Conservation (phyloP, 2,113 vertebrate species). For the Dasyurus viverrinus region DNA sequence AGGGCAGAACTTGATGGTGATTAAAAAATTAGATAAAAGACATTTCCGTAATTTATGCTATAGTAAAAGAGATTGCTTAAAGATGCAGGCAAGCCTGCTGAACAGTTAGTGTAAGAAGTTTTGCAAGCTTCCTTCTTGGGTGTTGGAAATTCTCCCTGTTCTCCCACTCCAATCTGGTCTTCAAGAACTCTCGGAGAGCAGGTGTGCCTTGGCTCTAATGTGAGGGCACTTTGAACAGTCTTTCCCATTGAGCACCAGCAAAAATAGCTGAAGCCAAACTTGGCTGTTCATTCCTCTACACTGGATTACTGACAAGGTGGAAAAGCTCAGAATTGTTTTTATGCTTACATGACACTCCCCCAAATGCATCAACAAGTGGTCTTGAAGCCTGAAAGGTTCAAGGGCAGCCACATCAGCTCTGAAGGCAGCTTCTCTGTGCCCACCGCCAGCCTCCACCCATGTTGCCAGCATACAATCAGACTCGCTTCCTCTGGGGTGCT, state of each 20-base stretch:
- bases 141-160: not conserved
- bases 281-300: rapidly evolving
- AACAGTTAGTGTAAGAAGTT: not conserved
- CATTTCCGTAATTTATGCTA: slow-evolving; percentile 9
- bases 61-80: not conserved
- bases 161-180: not conserved
- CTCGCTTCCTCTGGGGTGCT: not conserved
- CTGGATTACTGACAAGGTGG: not conserved
- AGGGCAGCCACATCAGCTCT: not conserved
- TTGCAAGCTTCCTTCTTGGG: slow-evolving; percentile 34
- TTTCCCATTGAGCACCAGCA: slow-evolving; percentile 12
- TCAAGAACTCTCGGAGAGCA: not conserved
- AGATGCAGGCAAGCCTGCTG: not conserved
- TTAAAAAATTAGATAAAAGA: slow-evolving; percentile 21
- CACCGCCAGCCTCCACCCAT: not conserved
- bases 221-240: not conserved
- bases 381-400: not conserved
- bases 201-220: not conserved
- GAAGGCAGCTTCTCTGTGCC: not conserved
- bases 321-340: not conserved
- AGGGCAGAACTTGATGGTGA: not conserved
- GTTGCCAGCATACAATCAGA: not conserved
- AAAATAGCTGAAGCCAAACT: not conserved
- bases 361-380: not conserved
- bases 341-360: not conserved